These are phyloP conservation scores for Mugil cephalus DNA, from an alignment of 2,113 vertebrate genomes.

Conservation along the genomic window DNA sequence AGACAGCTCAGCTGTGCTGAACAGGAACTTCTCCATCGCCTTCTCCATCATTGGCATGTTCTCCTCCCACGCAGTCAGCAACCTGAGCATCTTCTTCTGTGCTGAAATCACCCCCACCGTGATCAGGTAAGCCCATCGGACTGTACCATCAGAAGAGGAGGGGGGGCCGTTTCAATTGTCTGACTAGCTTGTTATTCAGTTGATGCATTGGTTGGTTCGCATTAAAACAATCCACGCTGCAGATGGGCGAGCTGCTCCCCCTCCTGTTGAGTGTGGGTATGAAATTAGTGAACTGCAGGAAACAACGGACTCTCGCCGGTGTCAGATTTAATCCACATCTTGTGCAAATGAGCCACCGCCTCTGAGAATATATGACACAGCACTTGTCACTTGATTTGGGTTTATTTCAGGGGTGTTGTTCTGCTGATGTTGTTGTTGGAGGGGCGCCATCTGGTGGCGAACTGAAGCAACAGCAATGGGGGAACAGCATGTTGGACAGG, in stretches of 20 bases:
- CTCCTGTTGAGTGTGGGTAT: conserved; percentile 19
- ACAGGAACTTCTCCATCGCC: conserved; percentile 91
- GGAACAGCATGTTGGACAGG: neutral
- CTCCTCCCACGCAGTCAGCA: conserved; percentile 95
- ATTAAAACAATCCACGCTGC: neutral
- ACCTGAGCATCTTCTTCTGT: conserved; percentile 98
- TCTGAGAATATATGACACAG: conserved; percentile 46
- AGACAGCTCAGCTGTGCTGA: conserved; percentile 91
- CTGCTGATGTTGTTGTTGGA: conserved; percentile 2
- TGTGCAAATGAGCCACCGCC: conserved; percentile 34
- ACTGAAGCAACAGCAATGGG: neutral
- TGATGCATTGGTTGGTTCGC: conserved; percentile 7
- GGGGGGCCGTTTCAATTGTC: neutral
- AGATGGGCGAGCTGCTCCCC: conserved; percentile 21
- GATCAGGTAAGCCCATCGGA: conserved; percentile 88
- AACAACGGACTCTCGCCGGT: conserved; percentile 20
- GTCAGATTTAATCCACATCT: conserved; percentile 47
- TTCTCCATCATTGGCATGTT: conserved; percentile 99
- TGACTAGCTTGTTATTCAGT: neutral
- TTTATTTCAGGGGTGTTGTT: conserved; percentile 39
- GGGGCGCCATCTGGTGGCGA: conserved; percentile 51
- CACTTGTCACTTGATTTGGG: conserved; percentile 36
- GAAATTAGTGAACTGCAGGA: conserved; percentile 26
- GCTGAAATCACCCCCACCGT: conserved; percentile 98
- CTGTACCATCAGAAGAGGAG: neutral